These are phyloP conservation scores for Mesoclemmys tuberculata DNA, from an alignment of 2,113 vertebrate species.

Conservation along the genomic window DNA sequence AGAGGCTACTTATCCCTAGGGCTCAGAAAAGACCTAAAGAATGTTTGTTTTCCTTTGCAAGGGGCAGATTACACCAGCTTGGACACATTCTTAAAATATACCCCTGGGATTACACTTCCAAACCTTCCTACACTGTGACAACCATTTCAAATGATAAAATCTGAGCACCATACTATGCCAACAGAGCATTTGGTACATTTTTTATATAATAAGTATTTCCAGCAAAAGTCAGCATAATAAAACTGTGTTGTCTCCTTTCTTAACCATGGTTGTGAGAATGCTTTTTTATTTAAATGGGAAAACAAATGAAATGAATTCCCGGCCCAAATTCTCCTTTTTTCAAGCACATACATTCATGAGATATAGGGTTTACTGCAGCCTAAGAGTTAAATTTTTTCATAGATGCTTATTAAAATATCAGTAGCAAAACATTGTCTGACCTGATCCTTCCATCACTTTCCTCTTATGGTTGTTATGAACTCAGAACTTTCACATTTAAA, in stretches of 20 bases:
- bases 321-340: neutral
- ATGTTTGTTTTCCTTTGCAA: neutral
- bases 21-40: neutral
- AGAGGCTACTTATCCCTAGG: neutral
- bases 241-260: neutral
- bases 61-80: no score
- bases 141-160: neutral
- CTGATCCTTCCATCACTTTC: neutral
- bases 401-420: neutral
- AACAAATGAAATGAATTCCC: neutral
- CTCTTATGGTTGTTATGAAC: neutral
- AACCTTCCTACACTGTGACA: neutral
- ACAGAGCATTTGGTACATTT: neutral
- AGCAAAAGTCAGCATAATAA: neutral
- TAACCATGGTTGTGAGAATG: neutral
- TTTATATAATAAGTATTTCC: neutral
- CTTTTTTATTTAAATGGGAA: neutral
- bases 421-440: neutral
- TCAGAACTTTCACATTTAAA: neutral
- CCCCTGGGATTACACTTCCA: neutral
- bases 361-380: neutral
- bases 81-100: neutral
- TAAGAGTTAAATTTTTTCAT: neutral
- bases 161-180: neutral
- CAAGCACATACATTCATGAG: neutral